Evolutionary conservation across 1,140 invertebrate genomes (phyloP).

Genomic region (Orussus abietinus): DNA sequence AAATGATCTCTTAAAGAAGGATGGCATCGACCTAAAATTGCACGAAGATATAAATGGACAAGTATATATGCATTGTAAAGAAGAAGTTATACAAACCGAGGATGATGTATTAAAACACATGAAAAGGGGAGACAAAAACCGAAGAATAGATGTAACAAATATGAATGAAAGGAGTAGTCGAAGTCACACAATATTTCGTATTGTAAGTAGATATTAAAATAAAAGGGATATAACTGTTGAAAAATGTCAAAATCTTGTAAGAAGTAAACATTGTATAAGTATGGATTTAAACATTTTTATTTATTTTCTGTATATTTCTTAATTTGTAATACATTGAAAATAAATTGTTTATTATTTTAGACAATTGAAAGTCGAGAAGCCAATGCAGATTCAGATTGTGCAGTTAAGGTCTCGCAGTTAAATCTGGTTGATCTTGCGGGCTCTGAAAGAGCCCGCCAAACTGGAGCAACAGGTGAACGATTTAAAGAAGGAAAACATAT

Average conservation of each 20-base stretch:
- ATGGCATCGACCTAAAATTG: constrained; percentile 59
- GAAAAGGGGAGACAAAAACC: constrained; percentile 59
- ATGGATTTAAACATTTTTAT: too few species aligned
- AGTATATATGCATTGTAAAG: constrained; percentile 52
- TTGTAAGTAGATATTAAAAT: too few species aligned
- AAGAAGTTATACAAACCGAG: constrained; percentile 57
- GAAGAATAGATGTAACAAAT: constrained; percentile 63
- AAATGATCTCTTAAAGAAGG: constrained; percentile 60
- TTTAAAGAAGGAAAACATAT: constrained; percentile 74
- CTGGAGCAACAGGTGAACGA: too few species aligned
- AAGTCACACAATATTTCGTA: constrained; percentile 73
- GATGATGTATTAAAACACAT: constrained; percentile 59
- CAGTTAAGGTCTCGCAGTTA: constrained; percentile 63
- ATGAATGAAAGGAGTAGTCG: constrained; percentile 72
- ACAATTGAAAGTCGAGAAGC: constrained; percentile 45
- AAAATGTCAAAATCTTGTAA: too few species aligned
- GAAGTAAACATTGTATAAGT: too few species aligned
- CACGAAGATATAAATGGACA: constrained; percentile 55
- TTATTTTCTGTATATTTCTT: too few species aligned
- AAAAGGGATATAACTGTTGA: too few species aligned
- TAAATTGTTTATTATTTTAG: too few species aligned
- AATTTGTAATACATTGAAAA: too few species aligned
- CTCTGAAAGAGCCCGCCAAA: constrained; percentile 68
- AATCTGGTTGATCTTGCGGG: constrained; percentile 82
- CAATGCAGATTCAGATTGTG: constrained; percentile 47